Evolutionary conservation across 2,888 invertebrate species (phyloP).

Genomic region (Escarpia spicata): DNA sequence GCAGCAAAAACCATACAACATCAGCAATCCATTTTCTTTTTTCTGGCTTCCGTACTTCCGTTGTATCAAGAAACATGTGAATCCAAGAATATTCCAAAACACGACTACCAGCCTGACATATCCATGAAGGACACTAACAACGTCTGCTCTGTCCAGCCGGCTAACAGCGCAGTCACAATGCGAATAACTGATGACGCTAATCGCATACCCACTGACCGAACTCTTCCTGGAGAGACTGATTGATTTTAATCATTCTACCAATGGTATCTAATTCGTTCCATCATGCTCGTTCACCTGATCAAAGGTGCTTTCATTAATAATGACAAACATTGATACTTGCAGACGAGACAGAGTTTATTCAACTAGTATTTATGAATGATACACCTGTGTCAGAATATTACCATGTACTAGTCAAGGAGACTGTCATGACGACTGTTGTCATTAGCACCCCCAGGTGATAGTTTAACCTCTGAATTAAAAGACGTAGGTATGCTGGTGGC

Average conservation of each 20-base stretch:
- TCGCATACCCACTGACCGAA: background rate
- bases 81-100: background rate
- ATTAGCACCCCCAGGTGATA: too few relatives aligned
- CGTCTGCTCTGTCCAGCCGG: background rate
- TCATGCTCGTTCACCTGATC: background rate
- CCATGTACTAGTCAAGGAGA: too few relatives aligned
- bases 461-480: too few relatives aligned
- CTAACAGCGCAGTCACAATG: background rate
- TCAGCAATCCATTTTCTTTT: background rate
- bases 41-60: background rate
- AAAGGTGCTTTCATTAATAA: slow-evolving; percentile 3
- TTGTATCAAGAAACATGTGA: background rate
- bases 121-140: background rate
- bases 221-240: background rate
- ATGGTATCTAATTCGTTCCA: background rate
- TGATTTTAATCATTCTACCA: background rate
- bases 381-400: background rate
- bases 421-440: too few relatives aligned
- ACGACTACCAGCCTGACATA: background rate
- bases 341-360: background rate
- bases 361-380: background rate
- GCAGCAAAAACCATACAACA: background rate
- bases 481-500: too few relatives aligned
- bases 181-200: background rate
- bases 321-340: background rate